Evolutionary conservation across 1,140 invertebrate genomes (phyloP), one percentile per base, ranked within the genome.

Genomic region (Nylanderia fulva): DNA sequence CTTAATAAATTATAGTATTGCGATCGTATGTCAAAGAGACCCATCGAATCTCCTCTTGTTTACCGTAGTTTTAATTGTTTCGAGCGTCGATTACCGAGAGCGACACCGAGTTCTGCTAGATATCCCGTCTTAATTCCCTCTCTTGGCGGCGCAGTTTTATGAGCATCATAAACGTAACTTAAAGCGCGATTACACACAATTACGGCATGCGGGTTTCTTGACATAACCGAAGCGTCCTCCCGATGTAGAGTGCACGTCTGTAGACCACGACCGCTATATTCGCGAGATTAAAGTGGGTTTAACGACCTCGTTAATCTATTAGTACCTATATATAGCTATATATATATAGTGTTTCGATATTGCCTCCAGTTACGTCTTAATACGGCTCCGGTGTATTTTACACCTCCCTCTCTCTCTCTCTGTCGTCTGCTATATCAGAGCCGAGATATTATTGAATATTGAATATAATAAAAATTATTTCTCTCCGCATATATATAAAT

Each of bases 281-380:
- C 80, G 58, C 74, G 80, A 85, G 86, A 88, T 88, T 88, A 88
- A 85, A 66, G 54, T 36, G 39, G 71, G 42, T 88, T 88, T 88
- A 88, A 88, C 72, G 71, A 68, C 7, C 86, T 87, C 79, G 86
- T 87, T 87, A 85, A 87, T 87, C 52, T 79, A 88, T 88, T 87
- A 87, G 64, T 21, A 42, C 56, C 42, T 74, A 15, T 76, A n/a
- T n/a, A n/a, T n/a, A n/a, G n/a, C n/a, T n/a, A n/a, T n/a, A n/a
- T n/a, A n/a, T n/a, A n/a, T n/a, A 76, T 21, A 63, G 27, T 42
- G 29, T 63, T 58, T 58, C n/a, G 48, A 85, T 85, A 77, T 77
- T 76, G 39, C 54, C 6, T n/a, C 36, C 52, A 7, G 56, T 29
- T 56, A 39, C 11, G 11, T 60, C 29, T 75, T 72, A 52, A 71